Base-by-base conservation (phyloP, 2,113 vertebrate species). In the Syngnathoides biaculeatus region DNA sequence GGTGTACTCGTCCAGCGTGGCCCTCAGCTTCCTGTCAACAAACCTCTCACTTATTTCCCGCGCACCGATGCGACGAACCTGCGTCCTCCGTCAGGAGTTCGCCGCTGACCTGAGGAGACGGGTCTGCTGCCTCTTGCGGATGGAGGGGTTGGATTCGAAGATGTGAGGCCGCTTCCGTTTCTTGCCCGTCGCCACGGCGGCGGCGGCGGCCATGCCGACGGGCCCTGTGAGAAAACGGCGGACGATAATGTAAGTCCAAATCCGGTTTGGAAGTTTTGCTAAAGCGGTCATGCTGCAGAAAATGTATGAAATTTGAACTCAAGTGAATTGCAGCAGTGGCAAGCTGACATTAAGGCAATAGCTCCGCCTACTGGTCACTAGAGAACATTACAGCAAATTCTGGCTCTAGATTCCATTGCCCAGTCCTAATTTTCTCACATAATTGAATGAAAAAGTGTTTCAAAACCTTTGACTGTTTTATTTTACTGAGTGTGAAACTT, bases 111-210 rank as follows among this genome's bases (percentile, higher is more conserved):
- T 93, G 62, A 99, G 93, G 84, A 99, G 89, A 10, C 97, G 95
- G 0, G 97, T 98, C 89, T 99, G 97, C 82, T 99, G 97, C 84
- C 97, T 92, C 85, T 99, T 99, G 48, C 97, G 92, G 78, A 99
- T 98, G 2, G 97, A 98, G 0, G 97, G 97, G 86, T 99, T 99
- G 65, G 97, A 99, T 65, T 99, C 97, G 68, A 99, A 99, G 10
- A 98, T 93, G 17, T 99, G 97, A 2, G 97, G 97, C 3, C 97
- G 89, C 85, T 99, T 98, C 67, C 97, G 83, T 79, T 99, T 99
- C 61, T 98, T 99, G 1, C 97, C 97, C 0, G 97, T 99, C 2
- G 97, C 97, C 74, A 99, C 97, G 0, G 97, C 97, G 45, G 97
- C 97, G 0, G 97, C 97, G 1, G 97, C 97, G 2, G 97, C 97